phyloP scores from a whole-genome alignment of 2,888 invertebrate species.

The Cinara cedri region DNA sequence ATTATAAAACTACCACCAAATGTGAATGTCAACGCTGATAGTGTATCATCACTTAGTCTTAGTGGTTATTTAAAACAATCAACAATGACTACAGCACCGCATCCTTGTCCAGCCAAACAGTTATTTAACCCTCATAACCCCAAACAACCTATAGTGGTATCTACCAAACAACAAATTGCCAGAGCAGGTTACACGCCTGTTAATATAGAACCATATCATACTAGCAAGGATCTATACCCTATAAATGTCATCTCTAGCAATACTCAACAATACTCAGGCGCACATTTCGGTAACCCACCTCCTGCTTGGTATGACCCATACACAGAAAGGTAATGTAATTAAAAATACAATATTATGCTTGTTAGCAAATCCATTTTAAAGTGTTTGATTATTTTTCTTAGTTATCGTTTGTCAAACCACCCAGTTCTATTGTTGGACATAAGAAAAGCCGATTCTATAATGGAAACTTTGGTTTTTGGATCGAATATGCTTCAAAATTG shows the following conservation, averaged over 20 bases:
- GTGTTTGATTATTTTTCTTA: constrained; percentile 59
- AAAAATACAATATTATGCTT: background rate
- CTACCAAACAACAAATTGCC: constrained; percentile 60
- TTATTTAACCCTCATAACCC: constrained; percentile 72
- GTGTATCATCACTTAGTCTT: constrained; percentile 55
- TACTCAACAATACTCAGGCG: constrained; percentile 44
- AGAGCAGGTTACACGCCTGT: constrained; percentile 64
- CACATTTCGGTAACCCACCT: constrained; percentile 49
- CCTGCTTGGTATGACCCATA: constrained; percentile 69
- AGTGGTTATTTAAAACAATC: constrained; percentile 47
- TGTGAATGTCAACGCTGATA: constrained; percentile 55
- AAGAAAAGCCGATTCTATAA: constrained; percentile 72
- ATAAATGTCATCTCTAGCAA: constrained; percentile 3
- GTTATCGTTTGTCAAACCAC: constrained; percentile 70
- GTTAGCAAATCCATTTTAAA: background rate
- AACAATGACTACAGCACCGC: background rate
- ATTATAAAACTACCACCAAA: constrained; percentile 59
- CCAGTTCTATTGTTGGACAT: constrained; percentile 71
- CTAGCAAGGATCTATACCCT: constrained; percentile 30
- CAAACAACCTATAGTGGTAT: constrained; percentile 72
- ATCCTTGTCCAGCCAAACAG: constrained; percentile 64
- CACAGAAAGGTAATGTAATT: constrained; percentile 64
- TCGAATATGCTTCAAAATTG: constrained; percentile 72
- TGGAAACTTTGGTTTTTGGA: constrained; percentile 70
- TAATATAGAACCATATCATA: constrained; percentile 39